Percentiles rank a stretch among this genome's conserved stretches.
phyloP scores from a whole-genome alignment of 2,797 vertebrate species.

The Anas flavirostris region DNA sequence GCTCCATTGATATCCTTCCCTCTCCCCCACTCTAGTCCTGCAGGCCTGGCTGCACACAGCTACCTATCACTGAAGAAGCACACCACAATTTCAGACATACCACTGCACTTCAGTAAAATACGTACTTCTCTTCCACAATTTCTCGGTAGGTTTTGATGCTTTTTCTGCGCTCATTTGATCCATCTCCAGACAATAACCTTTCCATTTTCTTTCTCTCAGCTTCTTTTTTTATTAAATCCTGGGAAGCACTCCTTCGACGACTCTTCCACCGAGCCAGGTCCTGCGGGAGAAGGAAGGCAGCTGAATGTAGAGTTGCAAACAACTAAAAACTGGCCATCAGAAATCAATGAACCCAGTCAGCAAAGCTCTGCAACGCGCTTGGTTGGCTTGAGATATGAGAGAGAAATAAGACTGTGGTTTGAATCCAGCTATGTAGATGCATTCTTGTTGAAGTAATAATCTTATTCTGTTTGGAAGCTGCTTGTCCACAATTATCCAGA shows the following conservation, averaged over 20 bases:
- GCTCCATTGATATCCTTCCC: background rate
- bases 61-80: background rate
- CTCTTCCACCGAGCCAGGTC: constrained; percentile 96
- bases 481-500: background rate
- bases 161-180: constrained; percentile 85
- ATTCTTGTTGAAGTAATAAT: background rate
- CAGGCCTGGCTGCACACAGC: background rate
- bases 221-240: constrained; percentile 97
- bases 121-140: constrained; percentile 97
- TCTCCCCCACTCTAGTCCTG: background rate
- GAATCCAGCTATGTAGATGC: background rate
- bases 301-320: background rate
- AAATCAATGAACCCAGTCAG: background rate
- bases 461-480: background rate
- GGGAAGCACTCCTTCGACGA: constrained; percentile 93
- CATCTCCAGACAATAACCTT: constrained; percentile 81
- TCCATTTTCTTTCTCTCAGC: constrained; percentile 97
- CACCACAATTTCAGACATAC: background rate
- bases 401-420: background rate
- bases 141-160: constrained; percentile 98
- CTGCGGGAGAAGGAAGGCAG: constrained; percentile 65
- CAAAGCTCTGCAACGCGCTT: background rate
- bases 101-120: constrained; percentile 18
- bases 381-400: background rate
- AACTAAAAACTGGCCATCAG: background rate